Base-by-base conservation (phyloP, 2,888 invertebrate genomes). In the Megastigmus dorsalis region DNA sequence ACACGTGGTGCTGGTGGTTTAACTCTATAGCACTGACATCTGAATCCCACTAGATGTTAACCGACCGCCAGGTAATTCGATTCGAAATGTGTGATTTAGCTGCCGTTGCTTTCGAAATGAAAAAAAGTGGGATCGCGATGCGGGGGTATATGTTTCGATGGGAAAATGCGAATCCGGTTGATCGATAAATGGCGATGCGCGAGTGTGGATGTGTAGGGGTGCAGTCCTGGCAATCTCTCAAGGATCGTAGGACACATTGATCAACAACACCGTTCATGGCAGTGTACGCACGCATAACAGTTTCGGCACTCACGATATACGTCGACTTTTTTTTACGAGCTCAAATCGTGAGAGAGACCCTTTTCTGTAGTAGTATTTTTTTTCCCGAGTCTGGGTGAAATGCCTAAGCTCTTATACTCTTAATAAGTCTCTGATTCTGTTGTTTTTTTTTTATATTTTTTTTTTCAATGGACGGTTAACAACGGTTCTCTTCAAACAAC, bases 381-480 rank as follows among this genome's bases (percentile, higher is more conserved):
- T 9, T 38, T 23, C 20, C 9, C 20, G 13, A 38, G n/a, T 57
- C 18, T n/a, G n/a, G n/a, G n/a, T n/a, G n/a, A n/a, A n/a, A n/a
- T n/a, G n/a, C n/a, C 33, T 62, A 62, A 30, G 33, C n/a, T 63
- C 36, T 36, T 50, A 63, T 23, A 48, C 26, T 7, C 26, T 50
- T 52, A 63, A 26, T 63, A 63, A 63, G 63, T 63, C 50, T 52
- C 63, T 36, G 52, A 52, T 63, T 36, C 15, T 30, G 28, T 38
- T 28, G 18, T 36, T 55, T n/a, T n/a, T n/a, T n/a, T n/a, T n/a
- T n/a, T n/a, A n/a, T n/a, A n/a, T n/a, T n/a, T n/a, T n/a, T n/a
- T n/a, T 36, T 18, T 52, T 52, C 38, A 66, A 41, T 54, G 54
- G 54, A 66, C 54, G 65, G 54, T 66, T 66, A 50, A 66, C 13